These are phyloP conservation scores for Leucoraja erinaceus DNA, from an alignment of 2,113 vertebrate species.

Conservation along the genomic window DNA sequence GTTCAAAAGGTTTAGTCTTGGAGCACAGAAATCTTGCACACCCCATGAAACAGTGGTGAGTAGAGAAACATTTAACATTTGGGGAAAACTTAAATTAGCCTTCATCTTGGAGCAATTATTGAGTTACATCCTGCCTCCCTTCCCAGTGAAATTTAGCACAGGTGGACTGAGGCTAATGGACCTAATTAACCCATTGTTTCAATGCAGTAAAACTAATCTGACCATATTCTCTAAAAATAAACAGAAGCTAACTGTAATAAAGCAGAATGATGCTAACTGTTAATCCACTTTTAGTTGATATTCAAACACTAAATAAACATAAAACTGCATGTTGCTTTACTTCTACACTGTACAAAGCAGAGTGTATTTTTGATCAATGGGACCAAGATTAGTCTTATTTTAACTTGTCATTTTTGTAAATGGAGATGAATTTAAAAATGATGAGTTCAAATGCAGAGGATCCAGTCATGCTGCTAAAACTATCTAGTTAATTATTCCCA, in stretches of 20 bases:
- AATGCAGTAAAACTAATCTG: too few species aligned
- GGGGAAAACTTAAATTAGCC: too few species aligned
- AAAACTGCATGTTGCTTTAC: background rate
- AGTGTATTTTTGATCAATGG: background rate
- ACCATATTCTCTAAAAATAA: background rate
- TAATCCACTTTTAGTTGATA: background rate
- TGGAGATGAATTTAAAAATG: background rate
- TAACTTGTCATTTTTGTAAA: background rate
- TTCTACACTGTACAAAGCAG: background rate
- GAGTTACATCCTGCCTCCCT: too few species aligned
- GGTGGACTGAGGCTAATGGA: too few species aligned
- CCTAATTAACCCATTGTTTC: too few species aligned
- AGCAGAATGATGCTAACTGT: background rate
- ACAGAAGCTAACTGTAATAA: background rate
- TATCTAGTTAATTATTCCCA: constrained; percentile 27
- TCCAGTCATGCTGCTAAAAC: background rate
- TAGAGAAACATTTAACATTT: too few species aligned
- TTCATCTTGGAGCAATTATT: too few species aligned
- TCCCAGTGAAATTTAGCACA: too few species aligned
- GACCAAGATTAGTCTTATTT: background rate
- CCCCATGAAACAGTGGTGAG: too few species aligned
- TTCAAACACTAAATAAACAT: background rate
- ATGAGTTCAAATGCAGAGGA: background rate
- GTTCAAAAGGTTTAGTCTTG: too few species aligned
- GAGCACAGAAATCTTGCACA: too few species aligned